Conservation (phyloP, 2,888 invertebrate species). For the Drosophila prolongata region DNA sequence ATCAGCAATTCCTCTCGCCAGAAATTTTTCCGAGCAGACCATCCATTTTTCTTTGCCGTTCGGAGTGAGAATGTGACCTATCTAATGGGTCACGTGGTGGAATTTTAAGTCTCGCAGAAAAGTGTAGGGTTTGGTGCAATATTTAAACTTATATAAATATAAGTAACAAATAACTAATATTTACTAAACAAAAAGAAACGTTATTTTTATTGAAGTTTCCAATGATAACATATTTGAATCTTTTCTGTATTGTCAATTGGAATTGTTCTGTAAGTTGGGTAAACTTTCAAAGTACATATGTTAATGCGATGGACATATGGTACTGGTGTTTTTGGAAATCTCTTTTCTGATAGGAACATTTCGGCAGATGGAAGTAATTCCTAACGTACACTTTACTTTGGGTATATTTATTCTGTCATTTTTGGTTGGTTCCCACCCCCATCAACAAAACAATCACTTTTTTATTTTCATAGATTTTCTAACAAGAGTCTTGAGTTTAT, state of each 20-base stretch:
- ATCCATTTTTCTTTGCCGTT: conserved; percentile 82
- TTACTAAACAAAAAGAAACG: conserved; percentile 20
- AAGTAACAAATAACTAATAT: conserved; percentile 25
- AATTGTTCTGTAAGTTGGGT: neutral
- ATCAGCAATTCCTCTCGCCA: conserved; percentile 80
- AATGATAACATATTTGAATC: neutral
- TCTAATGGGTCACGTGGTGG: conserved; percentile 78
- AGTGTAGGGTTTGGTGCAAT: conserved; percentile 10
- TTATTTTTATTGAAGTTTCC: no score
- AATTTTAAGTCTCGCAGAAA: conserved; percentile 51
- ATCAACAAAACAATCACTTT: neutral
- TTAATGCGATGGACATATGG: neutral
- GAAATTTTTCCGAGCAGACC: conserved; percentile 82
- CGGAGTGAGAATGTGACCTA: conserved; percentile 73
- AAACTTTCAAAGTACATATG: neutral
- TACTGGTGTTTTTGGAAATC: neutral
- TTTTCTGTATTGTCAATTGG: neutral
- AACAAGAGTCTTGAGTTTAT: conserved; percentile 82
- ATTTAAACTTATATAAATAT: conserved; percentile 19
- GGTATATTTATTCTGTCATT: no score
- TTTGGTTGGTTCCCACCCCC: neutral
- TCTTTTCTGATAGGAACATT: neutral
- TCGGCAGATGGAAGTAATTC: neutral
- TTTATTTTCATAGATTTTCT: conserved; percentile 62
- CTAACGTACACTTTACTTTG: neutral